Conservation (phyloP, 1,140 invertebrate genomes). For the Metopolophium dirhodum region DNA sequence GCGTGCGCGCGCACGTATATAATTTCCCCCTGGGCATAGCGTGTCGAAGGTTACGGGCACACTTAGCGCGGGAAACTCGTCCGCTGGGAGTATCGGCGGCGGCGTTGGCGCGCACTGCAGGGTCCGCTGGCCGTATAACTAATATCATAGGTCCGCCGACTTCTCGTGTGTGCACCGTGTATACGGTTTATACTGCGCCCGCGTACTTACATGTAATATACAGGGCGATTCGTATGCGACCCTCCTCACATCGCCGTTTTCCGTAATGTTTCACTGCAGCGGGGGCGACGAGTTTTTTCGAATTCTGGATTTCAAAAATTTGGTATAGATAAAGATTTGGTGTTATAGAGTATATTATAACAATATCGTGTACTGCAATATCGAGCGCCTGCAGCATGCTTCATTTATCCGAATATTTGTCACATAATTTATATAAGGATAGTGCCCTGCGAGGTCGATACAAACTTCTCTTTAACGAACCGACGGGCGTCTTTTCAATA, state of each 20-base stretch:
- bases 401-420: no score
- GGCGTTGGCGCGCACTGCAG: background rate
- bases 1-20: background rate
- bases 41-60: conserved; percentile 36
- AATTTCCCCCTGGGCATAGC: conserved; percentile 41
- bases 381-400: no score
- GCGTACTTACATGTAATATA: background rate
- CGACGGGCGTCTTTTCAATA: no score
- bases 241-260: no score
- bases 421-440: no score
- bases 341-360: no score
- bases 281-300: background rate
- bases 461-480: no score
- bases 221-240: background rate
- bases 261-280: background rate
- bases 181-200: background rate
- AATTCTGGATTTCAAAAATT: background rate
- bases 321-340: no score
- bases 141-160: background rate
- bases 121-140: background rate
- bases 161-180: background rate
- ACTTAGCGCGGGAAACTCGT: conserved; percentile 21
- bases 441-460: no score
- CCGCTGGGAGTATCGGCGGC: conserved; percentile 19
- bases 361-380: no score